Base-by-base conservation (phyloP, 1,140 invertebrate genomes). In the Antheraea mylitta region DNA sequence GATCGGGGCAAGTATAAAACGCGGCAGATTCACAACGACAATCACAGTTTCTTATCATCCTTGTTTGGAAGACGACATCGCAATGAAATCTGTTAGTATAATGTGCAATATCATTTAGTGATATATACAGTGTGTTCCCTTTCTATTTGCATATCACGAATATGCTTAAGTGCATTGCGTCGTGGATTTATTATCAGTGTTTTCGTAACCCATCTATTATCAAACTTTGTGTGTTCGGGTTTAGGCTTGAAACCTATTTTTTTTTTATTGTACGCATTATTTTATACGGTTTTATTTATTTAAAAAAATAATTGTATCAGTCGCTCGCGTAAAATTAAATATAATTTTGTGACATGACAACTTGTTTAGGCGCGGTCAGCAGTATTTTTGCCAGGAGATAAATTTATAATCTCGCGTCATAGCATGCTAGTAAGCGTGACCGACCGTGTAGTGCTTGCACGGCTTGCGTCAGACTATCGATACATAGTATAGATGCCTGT, bases 11-110 rank as follows among this genome's bases (percentile, higher is more conserved):
- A 66, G 73, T 83, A 86, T 86, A 86, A 76, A 82, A 80, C 42
- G 67, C 58, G 53, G 70, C 61, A 71, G 67, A 72, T 75, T 62
- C 61, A 64, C 58, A 22, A 30, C 38, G 11, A 42, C 48, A 61
- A 53, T 67, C 74, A 83, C 81, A 86, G 78, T 83, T 71, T 68
- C 61, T 67, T 77, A 66, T 63, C 69, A 78, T 70, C 79, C 67
- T 53, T 73, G 48, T 64, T n/a, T n/a, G 5, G 9, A 19, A 69
- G 69, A 69, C 64, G 70, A 73, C 71, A 66, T 76, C 71, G 68
- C 71, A 19, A 86, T 86, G 82, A 82, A 82, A 78, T 81, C 79
- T 70, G 83, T 86, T 86, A 83, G 83, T 86, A 76, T 67, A 18
- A 36, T 67, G 65, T 60, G 53, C 45, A 53, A 53, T 13, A 53